A percentile compares a stretch with the other conserved stretches of the same genome.
Evolutionary conservation across 1,140 invertebrate genomes (phyloP).

Genomic region (Atopsyche davidsoni): DNA sequence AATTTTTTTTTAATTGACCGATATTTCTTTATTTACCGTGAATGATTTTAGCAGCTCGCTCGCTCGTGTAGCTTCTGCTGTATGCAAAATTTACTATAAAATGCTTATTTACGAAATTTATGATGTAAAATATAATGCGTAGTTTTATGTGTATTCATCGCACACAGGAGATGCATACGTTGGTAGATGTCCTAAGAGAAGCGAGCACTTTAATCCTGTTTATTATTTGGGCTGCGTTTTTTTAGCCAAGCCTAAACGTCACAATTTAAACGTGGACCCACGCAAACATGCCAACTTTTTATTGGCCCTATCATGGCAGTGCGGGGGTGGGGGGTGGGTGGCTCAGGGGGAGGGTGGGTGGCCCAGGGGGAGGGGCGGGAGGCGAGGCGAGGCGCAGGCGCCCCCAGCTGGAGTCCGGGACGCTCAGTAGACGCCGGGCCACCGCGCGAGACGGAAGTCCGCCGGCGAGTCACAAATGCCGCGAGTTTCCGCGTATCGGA

Average conservation of each 20-base stretch:
- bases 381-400: conserved; percentile 11
- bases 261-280: conserved; percentile 12
- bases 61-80: no score
- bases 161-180: no score
- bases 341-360: neutral
- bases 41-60: no score
- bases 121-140: no score
- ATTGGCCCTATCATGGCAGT: neutral
- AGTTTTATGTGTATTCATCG: no score
- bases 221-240: neutral
- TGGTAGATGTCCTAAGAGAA: neutral
- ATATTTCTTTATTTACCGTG: no score
- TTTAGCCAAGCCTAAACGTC: neutral
- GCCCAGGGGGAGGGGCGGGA: conserved; percentile 4
- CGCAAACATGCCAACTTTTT: conserved; percentile 5
- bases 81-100: no score
- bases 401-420: conserved; percentile 1
- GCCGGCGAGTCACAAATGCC: no score
- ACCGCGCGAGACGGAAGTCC: conserved; percentile 14
- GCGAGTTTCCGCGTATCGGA: no score
- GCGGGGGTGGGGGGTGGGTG: neutral
- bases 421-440: conserved; percentile 24
- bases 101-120: no score
- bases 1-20: no score
- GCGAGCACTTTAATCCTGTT: neutral